A percentile compares a stretch with the other conserved stretches of the same genome.
These are phyloP conservation scores for Uria lomvia DNA, from an alignment of 2,113 vertebrate genomes.

Conservation along the genomic window DNA sequence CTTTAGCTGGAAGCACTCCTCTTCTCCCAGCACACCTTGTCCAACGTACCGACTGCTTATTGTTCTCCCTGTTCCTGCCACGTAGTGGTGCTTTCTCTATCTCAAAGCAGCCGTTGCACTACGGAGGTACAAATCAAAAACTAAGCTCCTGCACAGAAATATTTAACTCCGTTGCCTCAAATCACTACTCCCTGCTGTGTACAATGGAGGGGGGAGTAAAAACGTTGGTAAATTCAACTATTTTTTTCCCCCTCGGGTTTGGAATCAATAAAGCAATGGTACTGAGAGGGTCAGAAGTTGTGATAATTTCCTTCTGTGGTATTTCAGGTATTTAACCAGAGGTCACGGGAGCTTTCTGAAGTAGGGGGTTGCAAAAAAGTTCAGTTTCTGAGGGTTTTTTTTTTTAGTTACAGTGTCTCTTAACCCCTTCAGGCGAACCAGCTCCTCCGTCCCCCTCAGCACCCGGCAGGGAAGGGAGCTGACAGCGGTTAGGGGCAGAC, in stretches of 20 bases:
- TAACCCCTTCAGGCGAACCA: neutral
- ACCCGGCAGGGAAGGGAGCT: neutral
- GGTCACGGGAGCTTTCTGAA: neutral
- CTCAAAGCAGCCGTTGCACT: neutral
- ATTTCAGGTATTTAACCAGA: neutral
- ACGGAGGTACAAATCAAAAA: neutral
- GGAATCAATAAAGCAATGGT: constrained; percentile 22
- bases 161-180: neutral
- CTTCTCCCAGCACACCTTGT: neutral
- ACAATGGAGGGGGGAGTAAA: neutral
- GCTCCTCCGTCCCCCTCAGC: neutral
- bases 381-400: neutral
- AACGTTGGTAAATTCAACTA: neutral
- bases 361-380: neutral
- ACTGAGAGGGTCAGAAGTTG: neutral
- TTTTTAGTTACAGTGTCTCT: neutral
- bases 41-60: fast-evolving
- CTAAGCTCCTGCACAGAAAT: neutral
- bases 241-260: neutral
- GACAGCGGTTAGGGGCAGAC: too few relatives aligned
- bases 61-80: neutral
- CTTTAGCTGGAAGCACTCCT: neutral
- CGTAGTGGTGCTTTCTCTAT: neutral
- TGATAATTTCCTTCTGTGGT: neutral
- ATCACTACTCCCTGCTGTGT: neutral